phyloP scores from a whole-genome alignment of 2,888 invertebrate genomes.

The Cosmia pyralina region DNA sequence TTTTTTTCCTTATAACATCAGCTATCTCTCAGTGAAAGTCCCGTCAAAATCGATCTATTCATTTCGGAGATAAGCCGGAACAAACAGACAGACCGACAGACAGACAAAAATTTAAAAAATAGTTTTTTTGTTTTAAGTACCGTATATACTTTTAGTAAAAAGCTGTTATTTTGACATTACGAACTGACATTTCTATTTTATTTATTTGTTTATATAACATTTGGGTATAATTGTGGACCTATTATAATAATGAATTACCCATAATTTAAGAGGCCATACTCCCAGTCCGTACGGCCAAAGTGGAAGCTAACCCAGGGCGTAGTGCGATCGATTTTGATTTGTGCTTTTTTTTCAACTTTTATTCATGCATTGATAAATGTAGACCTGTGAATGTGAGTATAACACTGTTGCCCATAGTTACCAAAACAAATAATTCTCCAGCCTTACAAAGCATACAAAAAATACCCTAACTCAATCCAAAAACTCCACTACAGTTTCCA shows the following conservation, averaged over 20 bases:
- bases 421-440: not conserved
- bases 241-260: not conserved
- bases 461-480: constrained; percentile 20
- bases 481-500: constrained; percentile 8
- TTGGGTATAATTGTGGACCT: not conserved
- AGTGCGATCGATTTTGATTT: not conserved
- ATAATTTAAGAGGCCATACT: not conserved
- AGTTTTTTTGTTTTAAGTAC: too few relatives aligned
- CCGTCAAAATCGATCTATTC: too few relatives aligned
- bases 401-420: not conserved
- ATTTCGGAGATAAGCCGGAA: too few relatives aligned
- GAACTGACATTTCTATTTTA: too few relatives aligned
- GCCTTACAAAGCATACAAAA: not conserved
- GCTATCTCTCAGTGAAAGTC: too few relatives aligned
- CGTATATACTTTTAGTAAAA: too few relatives aligned
- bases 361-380: not conserved
- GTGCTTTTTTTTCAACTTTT: too few relatives aligned
- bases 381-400: not conserved
- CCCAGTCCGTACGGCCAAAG: not conserved
- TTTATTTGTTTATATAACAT: too few relatives aligned
- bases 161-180: too few relatives aligned
- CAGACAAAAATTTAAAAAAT: too few relatives aligned
- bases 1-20: too few relatives aligned
- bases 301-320: not conserved
- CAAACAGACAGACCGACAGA: too few relatives aligned